phyloP scores from a whole-genome alignment of 2,797 vertebrate genomes.

The Sebastes alutus region DNA sequence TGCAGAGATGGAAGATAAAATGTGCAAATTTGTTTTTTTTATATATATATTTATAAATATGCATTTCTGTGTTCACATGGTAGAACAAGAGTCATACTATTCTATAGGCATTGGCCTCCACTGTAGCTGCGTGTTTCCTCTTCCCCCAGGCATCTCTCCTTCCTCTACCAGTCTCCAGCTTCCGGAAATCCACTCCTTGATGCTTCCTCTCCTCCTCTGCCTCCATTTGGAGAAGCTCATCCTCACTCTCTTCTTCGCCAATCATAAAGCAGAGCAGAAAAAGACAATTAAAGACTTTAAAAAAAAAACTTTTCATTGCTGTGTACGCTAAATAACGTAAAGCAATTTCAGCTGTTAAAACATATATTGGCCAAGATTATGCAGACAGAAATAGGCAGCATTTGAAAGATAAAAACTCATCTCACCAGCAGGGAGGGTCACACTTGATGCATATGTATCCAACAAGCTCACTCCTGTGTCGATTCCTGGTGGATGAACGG shows the following conservation, averaged over 20 bases:
- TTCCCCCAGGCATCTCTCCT: constrained; percentile 56
- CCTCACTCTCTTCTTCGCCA: constrained; percentile 19
- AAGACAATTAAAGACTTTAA: not conserved
- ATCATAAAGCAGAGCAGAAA: not conserved
- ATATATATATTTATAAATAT: not conserved
- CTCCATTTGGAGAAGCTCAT: constrained; percentile 3
- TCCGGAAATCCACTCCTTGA: not conserved
- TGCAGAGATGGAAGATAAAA: not conserved
- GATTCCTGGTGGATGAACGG: not conserved
- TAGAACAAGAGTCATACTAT: constrained; percentile 57
- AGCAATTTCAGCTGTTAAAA: not conserved
- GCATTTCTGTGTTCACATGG: not conserved
- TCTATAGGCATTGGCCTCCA: constrained; percentile 69
- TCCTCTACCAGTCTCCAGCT: constrained; percentile 26
- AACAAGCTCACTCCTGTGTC: not conserved
- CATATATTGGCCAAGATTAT: not conserved
- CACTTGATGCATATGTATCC: not conserved
- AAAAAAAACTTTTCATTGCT: not conserved
- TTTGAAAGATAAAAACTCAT: not conserved
- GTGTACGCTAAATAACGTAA: not conserved
- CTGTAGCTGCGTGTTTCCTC: constrained; percentile 58
- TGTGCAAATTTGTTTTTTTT: not conserved
- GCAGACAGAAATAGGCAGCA: not conserved
- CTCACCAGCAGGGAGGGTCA: constrained; percentile 56
- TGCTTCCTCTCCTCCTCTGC: constrained; percentile 11